Evolutionary conservation across 64 coral and sea anemone species (phyloP).

Genomic region (Montipora foliosa): DNA sequence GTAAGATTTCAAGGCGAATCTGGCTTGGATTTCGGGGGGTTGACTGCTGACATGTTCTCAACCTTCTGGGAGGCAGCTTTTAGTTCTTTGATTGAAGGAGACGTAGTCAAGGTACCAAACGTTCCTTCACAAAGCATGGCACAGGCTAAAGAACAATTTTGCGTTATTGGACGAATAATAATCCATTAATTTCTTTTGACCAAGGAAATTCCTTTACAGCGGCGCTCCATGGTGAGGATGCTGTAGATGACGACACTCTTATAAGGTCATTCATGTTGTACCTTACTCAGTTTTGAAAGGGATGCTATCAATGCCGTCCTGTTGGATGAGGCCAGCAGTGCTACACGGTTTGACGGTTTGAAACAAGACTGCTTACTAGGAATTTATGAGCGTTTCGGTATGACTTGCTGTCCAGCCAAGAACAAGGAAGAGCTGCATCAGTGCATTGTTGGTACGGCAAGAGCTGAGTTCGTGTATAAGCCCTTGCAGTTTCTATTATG

Average conservation of each 20-base stretch:
- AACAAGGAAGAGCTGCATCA: not conserved
- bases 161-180: not conserved
- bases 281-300: too few relatives aligned
- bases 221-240: constrained; percentile 48
- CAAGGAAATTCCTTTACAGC: constrained; percentile 49
- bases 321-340: not conserved
- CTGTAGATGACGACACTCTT: not conserved
- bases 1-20: constrained; percentile 44
- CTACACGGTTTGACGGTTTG: not conserved
- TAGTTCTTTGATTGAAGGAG: constrained; percentile 31
- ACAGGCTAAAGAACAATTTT: not conserved
- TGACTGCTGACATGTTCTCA: constrained; percentile 55
- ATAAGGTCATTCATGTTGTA: not conserved
- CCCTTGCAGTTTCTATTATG: not conserved
- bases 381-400: not conserved
- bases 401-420: not conserved
- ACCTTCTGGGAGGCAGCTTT: constrained; percentile 69
- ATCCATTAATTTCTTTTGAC: constrained; percentile 3
- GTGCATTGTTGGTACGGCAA: not conserved
- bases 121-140: not conserved
- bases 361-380: not conserved
- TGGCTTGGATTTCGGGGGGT: constrained; percentile 49
- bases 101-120: not conserved
- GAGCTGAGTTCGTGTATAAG: not conserved
- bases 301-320: not conserved